A percentile compares a stretch with the other conserved stretches of the same genome.
These are phyloP conservation scores for Sinocyclocheilus anophthalmus DNA, from an alignment of 2,113 vertebrate genomes.

Conservation along the genomic window DNA sequence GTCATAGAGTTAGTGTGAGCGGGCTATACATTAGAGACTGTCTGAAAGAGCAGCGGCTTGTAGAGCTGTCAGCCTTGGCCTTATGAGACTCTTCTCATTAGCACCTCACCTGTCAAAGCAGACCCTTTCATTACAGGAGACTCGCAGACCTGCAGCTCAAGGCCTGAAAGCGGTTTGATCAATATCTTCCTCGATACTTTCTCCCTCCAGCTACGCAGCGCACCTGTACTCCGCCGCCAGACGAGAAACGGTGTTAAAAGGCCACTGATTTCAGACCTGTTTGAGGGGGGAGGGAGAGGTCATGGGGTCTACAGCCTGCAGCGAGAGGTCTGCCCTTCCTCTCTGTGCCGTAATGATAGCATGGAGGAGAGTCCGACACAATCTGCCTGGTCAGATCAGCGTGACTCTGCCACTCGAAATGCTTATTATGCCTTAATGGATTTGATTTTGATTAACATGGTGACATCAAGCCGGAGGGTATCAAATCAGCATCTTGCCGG, in stretches of 20 bases:
- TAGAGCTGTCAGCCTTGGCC: constrained; percentile 54
- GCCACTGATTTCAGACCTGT: neutral
- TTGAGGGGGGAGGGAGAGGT: constrained; percentile 1
- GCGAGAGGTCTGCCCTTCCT: constrained; percentile 1
- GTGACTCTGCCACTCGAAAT: constrained; percentile 7
- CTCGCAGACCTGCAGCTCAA: constrained; percentile 33
- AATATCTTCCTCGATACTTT: constrained; percentile 25
- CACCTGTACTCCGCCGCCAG: constrained; percentile 2
- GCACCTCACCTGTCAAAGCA: constrained; percentile 52
- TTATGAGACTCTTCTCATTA: constrained; percentile 58
- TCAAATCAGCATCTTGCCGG: constrained; percentile 18
- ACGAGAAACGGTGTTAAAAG: constrained; percentile 13
- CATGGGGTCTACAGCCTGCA: constrained; percentile 16
- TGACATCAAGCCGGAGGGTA: constrained; percentile 1
- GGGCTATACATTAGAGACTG: constrained; percentile 33
- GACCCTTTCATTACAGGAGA: constrained; percentile 52
- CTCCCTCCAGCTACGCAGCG: neutral
- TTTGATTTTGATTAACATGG: constrained; percentile 43
- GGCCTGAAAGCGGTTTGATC: constrained; percentile 41
- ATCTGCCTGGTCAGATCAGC: constrained; percentile 5
- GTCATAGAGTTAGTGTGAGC: constrained; percentile 25
- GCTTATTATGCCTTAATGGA: constrained; percentile 36
- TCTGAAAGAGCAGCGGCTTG: constrained; percentile 49
- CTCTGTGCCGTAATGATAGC: constrained; percentile 15
- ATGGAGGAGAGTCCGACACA: neutral